A percentile compares a stretch with the other conserved stretches of the same genome.
Conservation (phyloP, 2,888 invertebrate genomes). For the Petrolisthes cinctipes region DNA sequence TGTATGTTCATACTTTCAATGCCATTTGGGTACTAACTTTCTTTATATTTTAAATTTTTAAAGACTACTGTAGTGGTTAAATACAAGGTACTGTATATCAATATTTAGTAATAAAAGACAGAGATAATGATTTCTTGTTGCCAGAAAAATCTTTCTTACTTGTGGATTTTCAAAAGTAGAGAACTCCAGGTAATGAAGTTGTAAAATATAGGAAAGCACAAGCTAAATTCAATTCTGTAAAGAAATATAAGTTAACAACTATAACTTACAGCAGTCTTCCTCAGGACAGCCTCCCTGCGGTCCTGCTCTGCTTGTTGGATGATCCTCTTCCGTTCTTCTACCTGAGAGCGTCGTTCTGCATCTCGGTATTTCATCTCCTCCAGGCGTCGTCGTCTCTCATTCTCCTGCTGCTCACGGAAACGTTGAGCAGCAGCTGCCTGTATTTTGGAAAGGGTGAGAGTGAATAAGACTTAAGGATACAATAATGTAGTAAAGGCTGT, state of each 20-base stretch:
- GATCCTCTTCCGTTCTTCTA: slow-evolving; percentile 89
- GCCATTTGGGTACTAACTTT: no score
- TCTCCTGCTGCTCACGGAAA: slow-evolving; percentile 89
- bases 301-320: slow-evolving; percentile 91
- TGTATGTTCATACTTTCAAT: no score
- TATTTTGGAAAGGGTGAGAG: neutral
- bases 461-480: neutral
- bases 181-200: neutral
- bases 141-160: neutral
- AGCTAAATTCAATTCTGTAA: neutral
- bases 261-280: slow-evolving; percentile 78
- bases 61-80: no score
- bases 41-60: no score
- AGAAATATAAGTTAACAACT: neutral
- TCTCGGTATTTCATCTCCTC: slow-evolving; percentile 86
- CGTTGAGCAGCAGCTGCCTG: slow-evolving; percentile 65
- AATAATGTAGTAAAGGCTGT: neutral
- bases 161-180: neutral
- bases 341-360: slow-evolving; percentile 72
- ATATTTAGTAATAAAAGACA: neutral
- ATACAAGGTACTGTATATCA: no score
- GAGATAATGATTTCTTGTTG: no score
- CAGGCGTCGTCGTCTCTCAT: slow-evolving; percentile 83
- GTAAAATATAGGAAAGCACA: neutral
- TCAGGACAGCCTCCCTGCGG: slow-evolving; percentile 85